Conservation (phyloP, 2,797 vertebrate genomes). For the Lepilemur septentrionalis region DNA sequence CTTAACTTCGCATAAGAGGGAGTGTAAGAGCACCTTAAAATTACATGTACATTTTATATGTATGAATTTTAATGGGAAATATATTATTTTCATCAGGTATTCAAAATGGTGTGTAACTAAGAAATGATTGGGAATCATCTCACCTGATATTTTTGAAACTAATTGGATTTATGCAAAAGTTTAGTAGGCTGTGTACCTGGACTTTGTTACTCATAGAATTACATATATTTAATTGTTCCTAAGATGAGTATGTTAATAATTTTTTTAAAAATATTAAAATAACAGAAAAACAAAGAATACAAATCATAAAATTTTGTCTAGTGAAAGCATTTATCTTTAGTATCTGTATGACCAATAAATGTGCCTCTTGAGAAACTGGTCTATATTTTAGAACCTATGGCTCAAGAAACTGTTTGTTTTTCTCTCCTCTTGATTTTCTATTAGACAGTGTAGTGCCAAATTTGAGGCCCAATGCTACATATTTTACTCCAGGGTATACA, state of each 20-base stretch:
- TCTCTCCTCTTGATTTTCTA: not conserved
- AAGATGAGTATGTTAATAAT: not conserved
- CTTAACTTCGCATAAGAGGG: not conserved
- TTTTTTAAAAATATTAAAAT: not conserved
- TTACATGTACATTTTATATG: not conserved
- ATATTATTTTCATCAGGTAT: not conserved
- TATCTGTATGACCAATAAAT: not conserved
- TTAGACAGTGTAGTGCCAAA: not conserved
- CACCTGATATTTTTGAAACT: not conserved
- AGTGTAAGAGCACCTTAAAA: not conserved
- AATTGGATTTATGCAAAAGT: not conserved
- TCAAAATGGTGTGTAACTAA: not conserved
- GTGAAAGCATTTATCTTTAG: not conserved
- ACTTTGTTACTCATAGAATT: not conserved
- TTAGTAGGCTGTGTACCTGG: not conserved
- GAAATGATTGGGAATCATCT: not conserved
- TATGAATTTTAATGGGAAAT: not conserved
- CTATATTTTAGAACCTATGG: not conserved
- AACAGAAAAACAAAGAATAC: not conserved
- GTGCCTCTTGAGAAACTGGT: not conserved
- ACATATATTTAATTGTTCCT: not conserved
- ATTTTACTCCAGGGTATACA: not conserved
- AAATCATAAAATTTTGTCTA: not conserved
- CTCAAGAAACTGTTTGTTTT: not conserved
- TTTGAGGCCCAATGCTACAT: not conserved